Base-by-base conservation (phyloP, 2,888 invertebrate genomes). In the Beris chalybata region DNA sequence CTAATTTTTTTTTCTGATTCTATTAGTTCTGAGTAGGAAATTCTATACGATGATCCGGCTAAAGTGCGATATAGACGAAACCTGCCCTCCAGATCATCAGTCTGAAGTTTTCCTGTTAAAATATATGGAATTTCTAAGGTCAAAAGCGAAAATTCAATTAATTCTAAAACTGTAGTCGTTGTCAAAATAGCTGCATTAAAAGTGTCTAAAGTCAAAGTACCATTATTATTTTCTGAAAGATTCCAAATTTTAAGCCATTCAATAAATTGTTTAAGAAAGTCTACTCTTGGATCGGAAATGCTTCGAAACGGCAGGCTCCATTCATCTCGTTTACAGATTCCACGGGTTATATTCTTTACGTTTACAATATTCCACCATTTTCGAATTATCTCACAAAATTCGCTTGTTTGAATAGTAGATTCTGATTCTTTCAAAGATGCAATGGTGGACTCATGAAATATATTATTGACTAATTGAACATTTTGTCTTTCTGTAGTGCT, bases 41-140 rank as follows among this genome's bases (percentile, higher is more conserved):
- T 15, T 5, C 15, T 6, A 11, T 11, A 47, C 4, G 5, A 13
- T 5, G 13, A 47, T 31, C 31, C 32, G 13, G 32, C 55, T n/a
- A 56, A n/a, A 38, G 38, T 38, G 22, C 56, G 12, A 9, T 56
- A 56, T 38, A 56, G 13, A 43, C 56, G 32, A 22, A 56, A 56
- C 11, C 13, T 38, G 12, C 56, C 22, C 22, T 56, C 44, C 22
- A 56, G 15, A 43, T 56, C 56, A 38, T 56, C 38, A 4, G 56
- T 56, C 22, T 56, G 44, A 6, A 56, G 11, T 7, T 56, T 56
- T 12, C 56, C 56, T 6, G 22, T 38, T n/a, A 56, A 56, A 38
- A 56, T 7, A 6, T 43, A 56, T 9, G n/a, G 7, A 1, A 15
- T 12, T 15, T 4, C 6, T 11, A 44, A 43, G 32, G 32, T 15